phyloP scores from a whole-genome alignment of 1,140 invertebrate genomes.

The Diprion similis region DNA sequence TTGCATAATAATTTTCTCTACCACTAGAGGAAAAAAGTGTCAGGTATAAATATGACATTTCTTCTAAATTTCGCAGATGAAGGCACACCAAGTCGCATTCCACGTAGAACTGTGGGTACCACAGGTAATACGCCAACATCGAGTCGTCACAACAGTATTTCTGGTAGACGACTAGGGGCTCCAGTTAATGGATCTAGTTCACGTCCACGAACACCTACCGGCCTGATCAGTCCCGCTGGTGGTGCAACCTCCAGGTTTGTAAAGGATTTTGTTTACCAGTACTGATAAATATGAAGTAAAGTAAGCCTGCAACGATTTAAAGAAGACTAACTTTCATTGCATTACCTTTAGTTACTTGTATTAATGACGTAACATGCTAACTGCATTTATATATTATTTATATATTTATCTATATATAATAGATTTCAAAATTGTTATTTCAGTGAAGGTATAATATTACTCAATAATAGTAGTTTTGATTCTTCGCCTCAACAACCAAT shows the following conservation, averaged over 20 bases:
- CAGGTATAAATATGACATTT: neutral
- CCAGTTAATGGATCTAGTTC: conserved; percentile 64
- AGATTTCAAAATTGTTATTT: too few species aligned
- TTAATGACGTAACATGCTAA: conserved; percentile 25
- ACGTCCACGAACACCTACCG: conserved; percentile 77
- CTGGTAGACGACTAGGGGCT: conserved; percentile 48
- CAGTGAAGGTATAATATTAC: too few species aligned
- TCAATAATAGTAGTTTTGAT: too few species aligned
- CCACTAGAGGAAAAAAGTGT: conserved; percentile 31
- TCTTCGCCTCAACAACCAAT: too few species aligned
- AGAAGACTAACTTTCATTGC: conserved; percentile 23
- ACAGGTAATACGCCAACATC: conserved; percentile 55
- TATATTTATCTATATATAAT: neutral
- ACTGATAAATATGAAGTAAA: neutral
- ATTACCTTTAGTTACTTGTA: conserved; percentile 23
- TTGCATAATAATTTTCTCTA: conserved; percentile 33
- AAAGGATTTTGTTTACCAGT: conserved; percentile 15
- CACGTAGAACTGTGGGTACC: conserved; percentile 69
- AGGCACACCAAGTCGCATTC: conserved; percentile 75
- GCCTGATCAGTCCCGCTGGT: conserved; percentile 71
- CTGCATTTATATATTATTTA: conserved; percentile 10
- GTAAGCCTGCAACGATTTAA: conserved; percentile 16
- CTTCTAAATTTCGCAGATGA: conserved; percentile 44
- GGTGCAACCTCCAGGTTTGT: conserved; percentile 70
- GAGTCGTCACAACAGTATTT: conserved; percentile 58